Percentiles rank a stretch among this genome's conserved stretches.
These are phyloP conservation scores for Phalacrocorax aristotelis DNA, from an alignment of 2,113 vertebrate genomes.

Conservation along the genomic window DNA sequence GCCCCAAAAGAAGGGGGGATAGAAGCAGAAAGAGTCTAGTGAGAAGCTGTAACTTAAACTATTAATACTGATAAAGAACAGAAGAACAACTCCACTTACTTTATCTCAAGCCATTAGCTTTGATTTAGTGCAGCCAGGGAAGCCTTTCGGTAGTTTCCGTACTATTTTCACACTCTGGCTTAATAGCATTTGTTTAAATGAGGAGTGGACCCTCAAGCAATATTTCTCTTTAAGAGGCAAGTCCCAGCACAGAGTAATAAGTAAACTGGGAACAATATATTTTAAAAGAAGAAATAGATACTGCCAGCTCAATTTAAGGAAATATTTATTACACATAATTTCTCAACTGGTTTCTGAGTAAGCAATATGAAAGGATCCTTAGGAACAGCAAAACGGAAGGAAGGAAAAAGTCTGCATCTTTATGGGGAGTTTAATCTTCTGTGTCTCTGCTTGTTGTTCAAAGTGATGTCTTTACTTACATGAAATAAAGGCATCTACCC, in stretches of 20 bases:
- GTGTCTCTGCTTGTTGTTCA: neutral
- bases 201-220: conserved; percentile 67
- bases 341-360: conserved; percentile 64
- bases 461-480: conserved; percentile 16
- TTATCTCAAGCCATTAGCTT: conserved; percentile 67
- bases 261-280: conserved; percentile 64
- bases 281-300: conserved; percentile 58
- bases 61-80: conserved; percentile 71
- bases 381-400: neutral
- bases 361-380: conserved; percentile 42
- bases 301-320: conserved; percentile 63
- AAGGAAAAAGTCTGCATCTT: neutral
- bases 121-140: conserved; percentile 69
- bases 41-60: conserved; percentile 66
- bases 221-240: conserved; percentile 71
- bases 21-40: conserved; percentile 22
- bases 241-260: conserved; percentile 59
- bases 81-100: conserved; percentile 66
- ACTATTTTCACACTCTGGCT: conserved; percentile 64
- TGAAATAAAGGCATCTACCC: neutral
- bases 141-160: conserved; percentile 55
- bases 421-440: conserved; percentile 40
- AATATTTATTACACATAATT: conserved; percentile 65
- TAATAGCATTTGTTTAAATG: conserved; percentile 74
- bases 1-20: neutral